These are phyloP conservation scores for Mus spicilegus DNA, from an alignment of 2,113 vertebrate species.

Conservation along the genomic window DNA sequence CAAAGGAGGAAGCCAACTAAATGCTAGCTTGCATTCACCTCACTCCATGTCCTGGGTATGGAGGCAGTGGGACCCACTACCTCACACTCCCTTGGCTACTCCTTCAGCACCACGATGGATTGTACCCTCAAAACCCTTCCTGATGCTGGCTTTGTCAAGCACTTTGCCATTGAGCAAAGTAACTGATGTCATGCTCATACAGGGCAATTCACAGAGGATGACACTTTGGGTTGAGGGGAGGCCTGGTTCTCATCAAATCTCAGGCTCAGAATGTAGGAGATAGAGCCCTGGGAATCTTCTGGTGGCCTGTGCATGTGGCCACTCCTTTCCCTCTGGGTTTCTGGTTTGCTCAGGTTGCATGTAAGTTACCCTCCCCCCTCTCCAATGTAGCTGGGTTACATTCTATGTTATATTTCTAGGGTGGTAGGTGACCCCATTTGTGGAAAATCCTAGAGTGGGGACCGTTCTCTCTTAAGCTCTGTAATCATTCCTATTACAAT, in stretches of 20 bases:
- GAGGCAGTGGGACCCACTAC: background rate
- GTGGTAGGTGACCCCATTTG: background rate
- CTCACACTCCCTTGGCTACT: background rate
- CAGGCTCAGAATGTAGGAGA: background rate
- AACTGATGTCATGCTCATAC: background rate
- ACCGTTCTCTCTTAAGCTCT: background rate
- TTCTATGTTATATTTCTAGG: background rate
- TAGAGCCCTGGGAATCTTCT: fast-evolving
- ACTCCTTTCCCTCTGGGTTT: background rate
- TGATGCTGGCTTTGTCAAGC: background rate
- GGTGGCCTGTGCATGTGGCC: background rate
- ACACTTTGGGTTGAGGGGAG: background rate
- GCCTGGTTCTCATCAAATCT: background rate
- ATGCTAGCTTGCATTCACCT: too few relatives aligned
- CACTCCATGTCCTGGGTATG: background rate
- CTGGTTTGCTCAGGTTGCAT: background rate
- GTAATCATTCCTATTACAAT: background rate
- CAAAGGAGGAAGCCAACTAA: background rate
- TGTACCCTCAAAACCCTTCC: background rate
- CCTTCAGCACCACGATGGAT: background rate
- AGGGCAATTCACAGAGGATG: background rate
- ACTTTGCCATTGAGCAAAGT: background rate
- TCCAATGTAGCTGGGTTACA: background rate
- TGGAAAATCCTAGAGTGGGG: too few relatives aligned
- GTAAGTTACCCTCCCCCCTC: background rate